Base-by-base conservation (phyloP, 2,888 invertebrate species). In the Dynastes hyllus region DNA sequence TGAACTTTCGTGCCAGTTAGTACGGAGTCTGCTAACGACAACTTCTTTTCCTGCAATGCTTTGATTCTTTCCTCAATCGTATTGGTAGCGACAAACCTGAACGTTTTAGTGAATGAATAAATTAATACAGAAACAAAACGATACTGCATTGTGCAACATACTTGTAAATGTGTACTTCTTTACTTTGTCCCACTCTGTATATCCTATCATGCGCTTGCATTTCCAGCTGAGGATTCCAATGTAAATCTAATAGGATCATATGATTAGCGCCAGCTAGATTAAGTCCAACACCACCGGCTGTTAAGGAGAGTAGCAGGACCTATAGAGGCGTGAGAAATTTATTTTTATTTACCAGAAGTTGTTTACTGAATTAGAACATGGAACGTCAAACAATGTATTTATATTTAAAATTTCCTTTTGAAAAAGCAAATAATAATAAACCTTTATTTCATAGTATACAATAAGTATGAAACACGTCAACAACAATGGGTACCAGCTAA, bases 181-280 rank as follows among this genome's bases (percentile, higher is more conserved):
- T 95, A 69, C 89, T 92, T 88, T 98, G 98, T 0, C 98, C 98
- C 81, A 98, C 94, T 80, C 98, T 91, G 89, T 98, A 97, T 81
- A 98, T 94, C 80, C 98, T 91, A 90, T 98, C 98, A 89, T 96
- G 96, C 0, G 98, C 98, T 89, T 98, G 98, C 63, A 94, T 92
- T 89, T 99, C 98, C 66, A 98, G 89, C 86, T 98, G 98, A 0
- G 98, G 98, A 91, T 98, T 99, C 97, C 98, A 99, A 89, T 98
- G 98, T 76, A 97, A 92, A 90, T 99, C 98, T 29, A 97, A 88
- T 50, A 99, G 90, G 45, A 98, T 92, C 67, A 99, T 91, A 88
- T 98, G 97, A 90, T 96, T 98, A 0, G 95, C 98, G 1, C 98
- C 98, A 78, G 95, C 92, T 76, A 98, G 91, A 91, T 99, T 98